Evolutionary conservation across 2,888 invertebrate species (phyloP), one percentile per base, ranked within the genome.

Genomic region (Pterostichus madidus): DNA sequence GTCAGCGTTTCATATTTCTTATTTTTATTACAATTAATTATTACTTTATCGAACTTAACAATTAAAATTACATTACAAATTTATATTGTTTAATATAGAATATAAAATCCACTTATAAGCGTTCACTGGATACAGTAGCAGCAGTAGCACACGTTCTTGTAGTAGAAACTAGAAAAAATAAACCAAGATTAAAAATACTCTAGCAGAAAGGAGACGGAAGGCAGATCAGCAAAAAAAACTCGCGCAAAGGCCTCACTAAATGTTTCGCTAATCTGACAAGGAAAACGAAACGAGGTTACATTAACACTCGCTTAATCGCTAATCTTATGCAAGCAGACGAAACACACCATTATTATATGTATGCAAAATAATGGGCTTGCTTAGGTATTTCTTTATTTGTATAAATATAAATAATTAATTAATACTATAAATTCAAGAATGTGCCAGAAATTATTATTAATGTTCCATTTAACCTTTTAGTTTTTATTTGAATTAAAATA

Each of bases 101-200:
- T 11, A 31, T 31, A 59, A 64, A 64, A 64, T 64, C 64, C 64
- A 64, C 35, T 17, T 31, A 10, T 32, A 10, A 35, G 13, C 32
- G n/a, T 64, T 11, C 32, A 13, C 64, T 64, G 31, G 31, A 59
- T 31, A 59, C 59, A 59, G 49, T 49, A 49, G 59, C 31, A 59
- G 35, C 46, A 46, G 73, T 24, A 24, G 46, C 44, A 73, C 73
- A 8, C 31, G 73, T 73, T 73, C 73, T 68, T 73, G 73, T 46
- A 73, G 15, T 11, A 73, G 44, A 49, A 73, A 73, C 44, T 31
- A 73, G 73, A 49, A 73, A 73, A 73, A 73, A 73, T 73, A 73
- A 73, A 73, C 73, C 11, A n/a, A 46, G 73, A 73, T 73, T 59
- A 73, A 73, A 73, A 73, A 73, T 73, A 73, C 15, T 11, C n/a